Percentiles rank a stretch among this genome's conserved stretches.
These are phyloP conservation scores for Chelon auratus DNA, from an alignment of 2,797 vertebrate species.

Conservation along the genomic window DNA sequence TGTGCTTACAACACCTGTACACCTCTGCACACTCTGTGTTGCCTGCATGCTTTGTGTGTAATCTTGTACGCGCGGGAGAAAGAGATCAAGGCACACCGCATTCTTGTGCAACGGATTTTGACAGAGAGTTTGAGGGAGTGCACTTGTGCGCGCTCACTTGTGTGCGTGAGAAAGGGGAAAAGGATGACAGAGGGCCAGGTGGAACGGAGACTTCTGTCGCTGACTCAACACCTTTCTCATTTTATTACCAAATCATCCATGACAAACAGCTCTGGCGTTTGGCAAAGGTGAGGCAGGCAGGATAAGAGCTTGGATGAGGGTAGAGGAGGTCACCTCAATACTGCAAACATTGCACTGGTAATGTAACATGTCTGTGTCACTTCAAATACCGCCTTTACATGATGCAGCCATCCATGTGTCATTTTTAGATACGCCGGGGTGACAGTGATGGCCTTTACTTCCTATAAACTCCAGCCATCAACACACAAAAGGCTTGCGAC, in stretches of 20 bases:
- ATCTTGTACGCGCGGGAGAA: conserved; percentile 9
- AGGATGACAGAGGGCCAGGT: conserved; percentile 81
- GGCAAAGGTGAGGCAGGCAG: conserved; percentile 76
- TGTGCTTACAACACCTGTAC: conserved; percentile 16
- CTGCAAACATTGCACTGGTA: conserved; percentile 70
- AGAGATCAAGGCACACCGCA: conserved; percentile 32
- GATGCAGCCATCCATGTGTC: conserved; percentile 75
- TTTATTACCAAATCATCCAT: conserved; percentile 88
- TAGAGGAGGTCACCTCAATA: conserved; percentile 71
- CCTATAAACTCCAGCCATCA: conserved; percentile 54
- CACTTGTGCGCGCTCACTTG: conserved; percentile 34
- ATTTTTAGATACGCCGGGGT: conserved; percentile 64
- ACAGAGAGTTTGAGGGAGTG: conserved; percentile 20
- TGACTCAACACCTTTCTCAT: conserved; percentile 87
- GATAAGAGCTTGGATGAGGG: conserved; percentile 69
- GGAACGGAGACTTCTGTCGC: conserved; percentile 83
- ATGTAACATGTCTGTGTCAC: conserved; percentile 74
- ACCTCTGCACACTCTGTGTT: conserved; percentile 6
- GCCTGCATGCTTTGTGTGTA: conserved; percentile 10
- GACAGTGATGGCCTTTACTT: conserved; percentile 73
- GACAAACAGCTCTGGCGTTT: conserved; percentile 82
- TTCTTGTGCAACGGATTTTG: conserved; percentile 22
- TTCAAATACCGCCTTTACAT: conserved; percentile 76
- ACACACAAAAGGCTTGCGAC: conserved; percentile 53
- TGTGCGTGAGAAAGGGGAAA: conserved; percentile 56